Evolutionary conservation across 2,888 invertebrate genomes (phyloP), one percentile per base, ranked within the genome.

Genomic region (Pheosia gnoma): DNA sequence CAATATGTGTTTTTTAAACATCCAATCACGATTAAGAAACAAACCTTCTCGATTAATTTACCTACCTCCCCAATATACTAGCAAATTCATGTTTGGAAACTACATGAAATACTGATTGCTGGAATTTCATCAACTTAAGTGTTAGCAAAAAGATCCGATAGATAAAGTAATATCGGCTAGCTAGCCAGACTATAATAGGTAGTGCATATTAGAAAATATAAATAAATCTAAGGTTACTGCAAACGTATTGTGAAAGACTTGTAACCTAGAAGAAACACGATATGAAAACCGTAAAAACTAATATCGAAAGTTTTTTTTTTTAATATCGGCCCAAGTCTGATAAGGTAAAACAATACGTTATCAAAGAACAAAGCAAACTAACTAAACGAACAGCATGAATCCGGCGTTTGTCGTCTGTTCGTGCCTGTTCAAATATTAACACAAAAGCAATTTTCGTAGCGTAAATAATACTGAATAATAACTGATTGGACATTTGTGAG

Each of bases 351-450:
- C 65, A 71, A 64, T 65, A 67, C 61, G 57, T 64, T 73, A 68
- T 74, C 65, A 68, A 63, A 57, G 56, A 69, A 72, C 63, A 68
- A 66, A 59, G 59, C 61, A 57, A n/a, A n/a, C 11, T 65, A 68
- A 25, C 25, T 25, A 65, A 73, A 66, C 70, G 61, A 70, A 65
- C 62, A 70, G 67, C 63, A 71, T 67, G 67, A 69, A 69, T 41
- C 62, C 55, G 52, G 13, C 65, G 65, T 75, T 72, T 77, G 74
- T 76, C 74, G 64, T 69, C 62, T 68, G 64, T 65, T 68, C 71
- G 68, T 65, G 65, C 58, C 72, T 71, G 72, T 74, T 75, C 78
- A 79, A 83, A 84, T 81, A 81, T 82, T 83, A 77, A 79, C 77
- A 73, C 71, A 70, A 65, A 75, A 68, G 72, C 63, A 66, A 74